Evolutionary conservation across 2,888 invertebrate species (phyloP).

Genomic region (Metellina segmentata): DNA sequence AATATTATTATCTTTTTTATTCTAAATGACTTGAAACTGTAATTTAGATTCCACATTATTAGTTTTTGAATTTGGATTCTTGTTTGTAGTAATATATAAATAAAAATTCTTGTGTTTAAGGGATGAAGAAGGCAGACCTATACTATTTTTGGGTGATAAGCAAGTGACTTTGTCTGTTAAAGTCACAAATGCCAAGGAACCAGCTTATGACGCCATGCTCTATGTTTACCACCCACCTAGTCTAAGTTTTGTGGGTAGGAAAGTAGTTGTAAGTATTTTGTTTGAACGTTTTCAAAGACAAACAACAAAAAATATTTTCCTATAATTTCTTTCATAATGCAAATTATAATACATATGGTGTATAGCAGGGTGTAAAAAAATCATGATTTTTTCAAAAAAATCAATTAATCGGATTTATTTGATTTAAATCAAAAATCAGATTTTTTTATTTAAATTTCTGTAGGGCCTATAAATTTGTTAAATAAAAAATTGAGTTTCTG

Average conservation of each 20-base stretch:
- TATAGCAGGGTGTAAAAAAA: no score
- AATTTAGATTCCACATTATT: background rate
- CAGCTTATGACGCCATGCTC: constrained; percentile 93
- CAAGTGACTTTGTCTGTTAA: constrained; percentile 89
- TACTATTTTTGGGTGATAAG: constrained; percentile 86
- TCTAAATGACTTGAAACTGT: background rate
- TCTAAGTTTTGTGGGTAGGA: constrained; percentile 88
- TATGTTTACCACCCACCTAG: constrained; percentile 89
- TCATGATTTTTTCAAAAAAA: no score
- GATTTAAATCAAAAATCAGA: no score
- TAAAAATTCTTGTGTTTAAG: constrained; percentile 27
- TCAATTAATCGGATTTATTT: no score
- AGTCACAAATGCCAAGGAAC: constrained; percentile 91
- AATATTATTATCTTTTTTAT: background rate
- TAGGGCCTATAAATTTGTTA: no score
- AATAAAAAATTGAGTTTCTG: no score
- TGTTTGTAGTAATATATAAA: background rate
- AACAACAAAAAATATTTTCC: background rate
- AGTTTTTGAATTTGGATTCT: background rate
- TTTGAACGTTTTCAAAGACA: background rate
- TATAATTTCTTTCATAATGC: no score
- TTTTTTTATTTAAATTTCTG: no score
- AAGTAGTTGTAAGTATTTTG: constrained; percentile 71
- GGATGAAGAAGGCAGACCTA: constrained; percentile 79
- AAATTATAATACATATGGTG: no score